Conservation (phyloP, 2,113 vertebrate genomes). For the Axis porcinus region DNA sequence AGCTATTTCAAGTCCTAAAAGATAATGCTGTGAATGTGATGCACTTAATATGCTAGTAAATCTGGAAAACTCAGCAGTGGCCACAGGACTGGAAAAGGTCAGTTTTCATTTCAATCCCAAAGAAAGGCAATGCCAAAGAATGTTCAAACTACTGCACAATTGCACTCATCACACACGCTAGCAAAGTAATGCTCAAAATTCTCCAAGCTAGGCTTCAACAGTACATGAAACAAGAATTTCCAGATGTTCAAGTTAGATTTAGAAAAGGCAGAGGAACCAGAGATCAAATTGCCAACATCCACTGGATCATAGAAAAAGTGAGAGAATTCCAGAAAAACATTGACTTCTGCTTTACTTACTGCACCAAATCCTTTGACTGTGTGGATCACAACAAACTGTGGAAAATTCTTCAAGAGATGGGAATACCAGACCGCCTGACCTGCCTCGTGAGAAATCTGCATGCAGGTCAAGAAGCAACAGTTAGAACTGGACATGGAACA, state of each 20-base stretch:
- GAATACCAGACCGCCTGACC: not conserved
- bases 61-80: not conserved
- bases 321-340: not conserved
- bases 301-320: not conserved
- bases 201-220: not conserved
- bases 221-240: not conserved
- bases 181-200: not conserved
- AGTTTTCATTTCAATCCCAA: not conserved
- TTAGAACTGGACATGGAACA: not conserved
- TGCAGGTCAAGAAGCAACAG: not conserved
- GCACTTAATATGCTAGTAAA: not conserved
- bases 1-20: not conserved
- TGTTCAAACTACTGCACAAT: not conserved
- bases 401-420: not conserved
- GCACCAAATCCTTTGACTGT: not conserved
- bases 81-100: not conserved
- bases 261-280: not conserved
- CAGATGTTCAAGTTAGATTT: not conserved
- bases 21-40: not conserved
- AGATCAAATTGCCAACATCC: not conserved
- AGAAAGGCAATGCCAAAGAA: not conserved
- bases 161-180: not conserved
- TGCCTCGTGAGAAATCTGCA: not conserved
- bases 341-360: not conserved
- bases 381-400: not conserved